These are phyloP conservation scores for Nemotelus pantherinus DNA, from an alignment of 2,888 invertebrate genomes.

Conservation along the genomic window DNA sequence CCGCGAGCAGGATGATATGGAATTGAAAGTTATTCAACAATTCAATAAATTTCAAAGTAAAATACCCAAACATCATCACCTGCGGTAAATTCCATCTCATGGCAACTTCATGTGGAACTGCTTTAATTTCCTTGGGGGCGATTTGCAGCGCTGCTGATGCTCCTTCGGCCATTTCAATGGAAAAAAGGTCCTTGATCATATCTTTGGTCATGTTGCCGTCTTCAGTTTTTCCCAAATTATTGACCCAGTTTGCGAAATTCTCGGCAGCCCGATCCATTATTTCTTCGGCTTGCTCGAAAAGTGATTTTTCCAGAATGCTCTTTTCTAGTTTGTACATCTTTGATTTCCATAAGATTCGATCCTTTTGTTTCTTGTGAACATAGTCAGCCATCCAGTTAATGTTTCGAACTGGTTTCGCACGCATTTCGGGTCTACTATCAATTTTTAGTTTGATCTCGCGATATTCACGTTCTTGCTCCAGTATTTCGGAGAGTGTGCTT, in stretches of 20 bases:
- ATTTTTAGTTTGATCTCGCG: slow-evolving; percentile 54
- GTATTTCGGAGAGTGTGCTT: slow-evolving; percentile 60
- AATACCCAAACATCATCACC: slow-evolving; percentile 51
- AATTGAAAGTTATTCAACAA: no score
- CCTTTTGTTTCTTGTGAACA: slow-evolving; percentile 56
- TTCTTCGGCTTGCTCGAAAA: slow-evolving; percentile 63
- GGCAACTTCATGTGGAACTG: slow-evolving; percentile 61
- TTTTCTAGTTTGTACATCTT: slow-evolving; percentile 59
- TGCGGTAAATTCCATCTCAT: slow-evolving; percentile 61
- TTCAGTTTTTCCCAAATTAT: slow-evolving; percentile 58
- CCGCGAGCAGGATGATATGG: neutral
- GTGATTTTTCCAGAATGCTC: slow-evolving; percentile 55
- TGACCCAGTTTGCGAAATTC: slow-evolving; percentile 62
- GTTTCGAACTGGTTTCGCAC: slow-evolving; percentile 53
- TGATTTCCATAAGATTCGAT: slow-evolving; percentile 62
- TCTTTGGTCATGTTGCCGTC: slow-evolving; percentile 60
- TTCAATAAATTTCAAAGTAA: no score
- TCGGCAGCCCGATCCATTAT: slow-evolving; percentile 61
- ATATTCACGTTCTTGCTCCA: slow-evolving; percentile 58
- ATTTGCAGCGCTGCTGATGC: slow-evolving; percentile 59
- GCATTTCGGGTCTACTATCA: slow-evolving; percentile 56
- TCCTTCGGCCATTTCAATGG: slow-evolving; percentile 56
- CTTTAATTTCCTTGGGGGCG: slow-evolving; percentile 61
- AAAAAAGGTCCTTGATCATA: slow-evolving; percentile 61
- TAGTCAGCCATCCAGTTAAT: slow-evolving; percentile 60